These are phyloP conservation scores for Diadophis punctatus DNA, from an alignment of 2,113 vertebrate species.

Conservation along the genomic window DNA sequence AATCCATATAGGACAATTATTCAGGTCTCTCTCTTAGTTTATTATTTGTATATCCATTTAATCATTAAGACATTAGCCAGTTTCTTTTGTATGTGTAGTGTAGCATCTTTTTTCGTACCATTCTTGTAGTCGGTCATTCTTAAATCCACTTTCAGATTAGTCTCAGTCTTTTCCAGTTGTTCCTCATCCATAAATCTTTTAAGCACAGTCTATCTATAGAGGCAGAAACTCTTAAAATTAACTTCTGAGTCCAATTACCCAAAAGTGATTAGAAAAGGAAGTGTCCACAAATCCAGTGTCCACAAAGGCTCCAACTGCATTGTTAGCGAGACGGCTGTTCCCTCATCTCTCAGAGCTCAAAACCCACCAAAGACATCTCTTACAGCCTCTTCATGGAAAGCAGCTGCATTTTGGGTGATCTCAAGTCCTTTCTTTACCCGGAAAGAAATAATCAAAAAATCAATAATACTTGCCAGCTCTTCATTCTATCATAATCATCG, in stretches of 20 bases:
- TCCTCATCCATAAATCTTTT: background rate
- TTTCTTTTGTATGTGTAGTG: background rate
- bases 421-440: background rate
- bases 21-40: background rate
- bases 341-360: background rate
- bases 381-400: background rate
- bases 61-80: background rate
- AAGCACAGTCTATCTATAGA: background rate
- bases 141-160: background rate
- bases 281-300: background rate
- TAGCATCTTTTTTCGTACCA: background rate
- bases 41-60: background rate
- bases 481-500: background rate
- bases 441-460: background rate
- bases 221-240: background rate
- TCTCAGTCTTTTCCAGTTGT: background rate
- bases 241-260: background rate
- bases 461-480: background rate
- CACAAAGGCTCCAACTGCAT: background rate
- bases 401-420: background rate
- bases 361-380: background rate
- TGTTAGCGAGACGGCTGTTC: background rate
- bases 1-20: background rate
- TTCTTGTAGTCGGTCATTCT: background rate
- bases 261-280: background rate